Conservation (phyloP, 2,888 invertebrate species). For the Plutella xylostella region DNA sequence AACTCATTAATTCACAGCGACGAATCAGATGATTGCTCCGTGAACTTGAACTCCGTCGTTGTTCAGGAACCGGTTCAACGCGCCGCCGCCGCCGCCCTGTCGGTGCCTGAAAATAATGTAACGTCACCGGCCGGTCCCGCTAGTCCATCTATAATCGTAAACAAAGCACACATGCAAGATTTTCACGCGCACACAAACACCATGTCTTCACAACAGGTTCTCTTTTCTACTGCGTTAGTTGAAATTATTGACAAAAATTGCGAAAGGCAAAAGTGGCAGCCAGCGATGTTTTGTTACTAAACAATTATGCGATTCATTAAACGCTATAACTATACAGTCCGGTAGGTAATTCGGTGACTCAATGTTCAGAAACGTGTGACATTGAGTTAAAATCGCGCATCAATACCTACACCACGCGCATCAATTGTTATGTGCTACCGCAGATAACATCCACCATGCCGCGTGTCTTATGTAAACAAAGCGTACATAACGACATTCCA, state of each 20-base stretch:
- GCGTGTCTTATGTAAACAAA: too few relatives aligned
- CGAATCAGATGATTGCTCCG: too few relatives aligned
- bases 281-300: not conserved
- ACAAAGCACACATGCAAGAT: not conserved
- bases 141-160: too few relatives aligned
- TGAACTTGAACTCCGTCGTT: too few relatives aligned
- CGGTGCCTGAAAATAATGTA: too few relatives aligned
- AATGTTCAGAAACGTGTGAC: not conserved
- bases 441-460: not conserved
- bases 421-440: constrained; percentile 4
- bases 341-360: not conserved
- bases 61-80: too few relatives aligned
- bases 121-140: too few relatives aligned
- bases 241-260: not conserved
- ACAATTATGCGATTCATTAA: not conserved
- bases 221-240: not conserved
- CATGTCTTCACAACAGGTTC: not conserved
- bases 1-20: too few relatives aligned
- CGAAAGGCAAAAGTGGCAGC: not conserved
- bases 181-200: not conserved
- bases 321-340: not conserved
- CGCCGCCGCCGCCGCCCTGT: too few relatives aligned
- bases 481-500: not conserved
- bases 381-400: not conserved
- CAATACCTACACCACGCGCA: not conserved